Percentiles rank a stretch among this genome's conserved stretches.
Evolutionary conservation across 2,888 invertebrate genomes (phyloP).

Genomic region (Octodonta nipae): DNA sequence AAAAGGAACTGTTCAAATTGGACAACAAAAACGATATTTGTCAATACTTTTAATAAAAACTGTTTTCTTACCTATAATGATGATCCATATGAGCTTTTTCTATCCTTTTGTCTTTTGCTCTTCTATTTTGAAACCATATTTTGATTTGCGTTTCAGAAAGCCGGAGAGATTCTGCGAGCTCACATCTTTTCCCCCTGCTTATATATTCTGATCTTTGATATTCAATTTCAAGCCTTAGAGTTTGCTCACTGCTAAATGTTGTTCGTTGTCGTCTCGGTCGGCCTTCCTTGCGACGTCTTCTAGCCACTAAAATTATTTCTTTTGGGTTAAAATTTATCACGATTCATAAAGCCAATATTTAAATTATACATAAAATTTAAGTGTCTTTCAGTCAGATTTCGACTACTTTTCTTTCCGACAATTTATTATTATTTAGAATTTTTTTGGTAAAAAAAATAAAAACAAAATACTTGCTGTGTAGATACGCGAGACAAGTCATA

Average conservation of each 20-base stretch:
- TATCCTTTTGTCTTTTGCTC: constrained; percentile 91
- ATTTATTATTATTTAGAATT: no score
- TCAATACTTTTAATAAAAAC: no score
- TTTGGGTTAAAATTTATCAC: no score
- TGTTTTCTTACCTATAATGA: constrained; percentile 63
- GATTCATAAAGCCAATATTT: no score
- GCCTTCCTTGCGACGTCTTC: constrained; percentile 73
- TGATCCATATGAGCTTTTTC: constrained; percentile 92
- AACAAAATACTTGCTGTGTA: no score
- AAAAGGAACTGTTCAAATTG: no score
- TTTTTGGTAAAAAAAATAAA: no score
- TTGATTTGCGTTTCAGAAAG: constrained; percentile 73
- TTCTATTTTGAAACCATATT: constrained; percentile 88
- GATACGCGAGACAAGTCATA: no score
- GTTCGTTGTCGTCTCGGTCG: constrained; percentile 81
- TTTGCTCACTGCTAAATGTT: constrained; percentile 89
- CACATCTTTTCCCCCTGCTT: constrained; percentile 68
- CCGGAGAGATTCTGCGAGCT: constrained; percentile 55
- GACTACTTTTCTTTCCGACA: no score
- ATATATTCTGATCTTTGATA: constrained; percentile 88
- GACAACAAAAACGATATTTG: no score
- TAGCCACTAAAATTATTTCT: constrained; percentile 50
- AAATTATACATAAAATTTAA: no score
- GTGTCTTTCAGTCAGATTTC: no score
- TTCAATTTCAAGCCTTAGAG: constrained; percentile 76